Conservation (phyloP, 2,888 invertebrate species). For the Mantis religiosa region DNA sequence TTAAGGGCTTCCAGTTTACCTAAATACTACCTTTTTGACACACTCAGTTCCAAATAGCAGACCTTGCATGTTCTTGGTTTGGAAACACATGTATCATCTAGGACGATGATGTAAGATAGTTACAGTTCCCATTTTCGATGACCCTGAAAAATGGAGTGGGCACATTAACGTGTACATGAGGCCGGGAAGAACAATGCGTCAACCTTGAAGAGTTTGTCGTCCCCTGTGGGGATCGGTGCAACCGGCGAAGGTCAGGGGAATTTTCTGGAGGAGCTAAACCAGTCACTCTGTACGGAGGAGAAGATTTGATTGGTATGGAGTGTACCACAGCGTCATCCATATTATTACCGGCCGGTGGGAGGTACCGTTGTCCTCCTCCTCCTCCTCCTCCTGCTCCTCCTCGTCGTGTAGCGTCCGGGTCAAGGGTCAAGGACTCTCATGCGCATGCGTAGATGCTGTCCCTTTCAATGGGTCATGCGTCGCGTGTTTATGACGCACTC, state of each 20-base stretch:
- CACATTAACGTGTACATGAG: background rate
- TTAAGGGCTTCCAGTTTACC: background rate
- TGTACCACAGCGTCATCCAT: background rate
- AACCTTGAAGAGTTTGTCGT: background rate
- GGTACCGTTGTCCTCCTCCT: constrained; percentile 1
- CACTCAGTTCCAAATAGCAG: background rate
- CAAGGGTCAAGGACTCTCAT: background rate
- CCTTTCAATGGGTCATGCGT: background rate
- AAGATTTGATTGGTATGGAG: background rate
- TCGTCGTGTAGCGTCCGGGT: background rate
- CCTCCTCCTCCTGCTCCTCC: no score
- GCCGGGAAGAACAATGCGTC: background rate
- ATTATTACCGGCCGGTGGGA: background rate
- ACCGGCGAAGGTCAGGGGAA: background rate
- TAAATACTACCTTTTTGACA: background rate
- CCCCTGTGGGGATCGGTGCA: background rate
- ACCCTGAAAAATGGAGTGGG: background rate
- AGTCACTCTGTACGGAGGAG: background rate
- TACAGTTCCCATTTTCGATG: background rate
- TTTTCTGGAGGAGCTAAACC: background rate
- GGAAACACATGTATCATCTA: background rate
- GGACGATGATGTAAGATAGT: background rate
- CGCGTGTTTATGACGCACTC: background rate
- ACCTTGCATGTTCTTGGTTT: background rate
- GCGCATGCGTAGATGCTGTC: background rate